These are phyloP conservation scores for Burhinus oedicnemus DNA, from an alignment of 2,113 vertebrate species.

Conservation along the genomic window DNA sequence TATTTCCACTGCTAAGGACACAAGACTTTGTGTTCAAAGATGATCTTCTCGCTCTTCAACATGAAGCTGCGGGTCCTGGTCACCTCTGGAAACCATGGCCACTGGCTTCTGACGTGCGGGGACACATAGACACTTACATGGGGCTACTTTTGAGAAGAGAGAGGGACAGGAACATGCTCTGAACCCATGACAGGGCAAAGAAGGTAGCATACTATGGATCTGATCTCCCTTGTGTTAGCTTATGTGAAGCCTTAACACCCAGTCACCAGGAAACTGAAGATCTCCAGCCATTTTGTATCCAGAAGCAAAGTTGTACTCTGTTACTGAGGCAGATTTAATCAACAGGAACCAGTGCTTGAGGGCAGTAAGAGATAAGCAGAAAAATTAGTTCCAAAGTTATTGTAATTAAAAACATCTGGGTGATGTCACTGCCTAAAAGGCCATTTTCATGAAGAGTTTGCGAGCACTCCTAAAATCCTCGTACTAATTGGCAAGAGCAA, in stretches of 20 bases:
- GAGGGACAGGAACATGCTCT: neutral
- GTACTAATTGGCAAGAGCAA: neutral
- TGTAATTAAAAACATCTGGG: conserved; percentile 58
- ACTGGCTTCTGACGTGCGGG: fast-evolving
- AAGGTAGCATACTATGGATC: neutral
- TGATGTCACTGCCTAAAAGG: conserved; percentile 40
- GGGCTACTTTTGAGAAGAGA: neutral
- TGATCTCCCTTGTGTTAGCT: neutral
- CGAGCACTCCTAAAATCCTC: neutral
- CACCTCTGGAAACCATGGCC: neutral
- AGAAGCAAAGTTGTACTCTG: neutral
- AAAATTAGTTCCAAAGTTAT: conserved; percentile 32
- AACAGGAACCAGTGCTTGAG: conserved; percentile 60
- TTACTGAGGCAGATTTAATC: conserved; percentile 56
- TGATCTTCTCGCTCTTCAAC: neutral
- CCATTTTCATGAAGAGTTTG: neutral
- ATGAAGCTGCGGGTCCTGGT: fast-evolving
- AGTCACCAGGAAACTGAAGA: neutral
- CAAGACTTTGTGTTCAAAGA: neutral
- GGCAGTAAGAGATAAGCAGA: conserved; percentile 54
- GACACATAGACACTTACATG: neutral
- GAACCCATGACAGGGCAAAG: neutral
- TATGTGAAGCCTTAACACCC: neutral
- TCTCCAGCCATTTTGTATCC: neutral
- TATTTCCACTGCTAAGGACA: neutral